A percentile compares a stretch with the other conserved stretches of the same genome.
These are phyloP conservation scores for Stylophora pistillata DNA, from an alignment of 64 coral and sea anemone genomes.

Conservation along the genomic window DNA sequence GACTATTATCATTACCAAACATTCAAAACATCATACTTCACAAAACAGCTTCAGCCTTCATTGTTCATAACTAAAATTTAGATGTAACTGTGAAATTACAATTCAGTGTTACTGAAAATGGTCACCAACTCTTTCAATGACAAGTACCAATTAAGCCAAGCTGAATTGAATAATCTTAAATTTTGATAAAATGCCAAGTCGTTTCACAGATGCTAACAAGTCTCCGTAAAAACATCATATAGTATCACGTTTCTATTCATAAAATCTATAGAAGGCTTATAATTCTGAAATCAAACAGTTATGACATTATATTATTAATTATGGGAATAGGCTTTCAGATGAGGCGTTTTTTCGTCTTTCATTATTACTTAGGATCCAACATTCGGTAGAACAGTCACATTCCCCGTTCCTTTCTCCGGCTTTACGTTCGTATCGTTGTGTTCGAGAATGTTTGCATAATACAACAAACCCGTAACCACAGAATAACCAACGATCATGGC, in stretches of 20 bases:
- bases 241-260: too few relatives aligned
- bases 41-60: too few relatives aligned
- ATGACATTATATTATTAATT: too few relatives aligned
- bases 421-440: neutral
- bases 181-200: neutral
- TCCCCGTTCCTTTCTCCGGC: neutral
- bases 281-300: too few relatives aligned
- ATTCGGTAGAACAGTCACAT: neutral
- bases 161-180: neutral
- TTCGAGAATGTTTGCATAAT: conserved; percentile 69
- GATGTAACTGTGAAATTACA: too few relatives aligned
- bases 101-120: neutral
- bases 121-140: neutral
- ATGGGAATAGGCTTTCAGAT: neutral
- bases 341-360: neutral
- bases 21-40: too few relatives aligned
- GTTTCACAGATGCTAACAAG: neutral
- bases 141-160: neutral
- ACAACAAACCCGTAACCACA: conserved; percentile 67
- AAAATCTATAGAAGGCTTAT: too few relatives aligned
- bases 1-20: too few relatives aligned
- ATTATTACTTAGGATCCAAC: neutral
- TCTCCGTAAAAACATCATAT: too few relatives aligned
- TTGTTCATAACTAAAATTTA: too few relatives aligned
- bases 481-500: conserved; percentile 80